Evolutionary conservation across 2,888 invertebrate species (phyloP).

Genomic region (Keiferia lycopersicella): DNA sequence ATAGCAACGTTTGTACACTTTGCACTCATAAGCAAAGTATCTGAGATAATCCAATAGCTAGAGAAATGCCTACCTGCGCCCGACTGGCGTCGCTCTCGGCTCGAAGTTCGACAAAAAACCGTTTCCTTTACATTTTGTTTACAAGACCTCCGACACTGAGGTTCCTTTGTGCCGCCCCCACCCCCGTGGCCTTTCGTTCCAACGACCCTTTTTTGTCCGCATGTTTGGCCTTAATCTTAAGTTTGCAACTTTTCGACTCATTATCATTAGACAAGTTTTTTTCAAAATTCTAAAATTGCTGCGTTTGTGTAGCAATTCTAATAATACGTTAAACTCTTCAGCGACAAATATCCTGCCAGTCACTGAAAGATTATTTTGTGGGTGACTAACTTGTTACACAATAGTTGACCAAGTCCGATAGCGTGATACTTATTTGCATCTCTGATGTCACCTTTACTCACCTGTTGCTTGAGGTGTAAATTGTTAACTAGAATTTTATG

Average conservation of each 20-base stretch:
- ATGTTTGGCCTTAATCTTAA: constrained; percentile 46
- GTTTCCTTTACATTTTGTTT: constrained; percentile 75
- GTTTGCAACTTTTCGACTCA: constrained; percentile 46
- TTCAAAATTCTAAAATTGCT: background rate
- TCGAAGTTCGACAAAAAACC: constrained; percentile 62
- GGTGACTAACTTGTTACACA: constrained; percentile 37
- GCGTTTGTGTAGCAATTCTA: too few species aligned
- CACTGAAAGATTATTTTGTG: background rate
- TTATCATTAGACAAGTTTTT: constrained; percentile 42
- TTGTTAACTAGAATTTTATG: constrained; percentile 5
- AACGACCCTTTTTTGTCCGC: constrained; percentile 72
- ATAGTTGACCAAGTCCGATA: constrained; percentile 43
- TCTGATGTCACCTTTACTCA: constrained; percentile 46
- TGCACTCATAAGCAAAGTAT: constrained; percentile 49
- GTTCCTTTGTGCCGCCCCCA: constrained; percentile 55
- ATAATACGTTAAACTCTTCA: background rate
- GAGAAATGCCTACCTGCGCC: constrained; percentile 45
- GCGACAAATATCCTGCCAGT: background rate
- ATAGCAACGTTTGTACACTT: constrained; percentile 64
- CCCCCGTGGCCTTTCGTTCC: constrained; percentile 47
- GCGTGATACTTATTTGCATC: constrained; percentile 47
- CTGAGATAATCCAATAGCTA: constrained; percentile 57
- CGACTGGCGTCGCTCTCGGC: constrained; percentile 60
- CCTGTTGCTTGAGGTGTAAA: constrained; percentile 19
- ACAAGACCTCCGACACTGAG: constrained; percentile 77